These are phyloP conservation scores for Morpho achilles DNA, from an alignment of 2,888 invertebrate species.

Conservation along the genomic window DNA sequence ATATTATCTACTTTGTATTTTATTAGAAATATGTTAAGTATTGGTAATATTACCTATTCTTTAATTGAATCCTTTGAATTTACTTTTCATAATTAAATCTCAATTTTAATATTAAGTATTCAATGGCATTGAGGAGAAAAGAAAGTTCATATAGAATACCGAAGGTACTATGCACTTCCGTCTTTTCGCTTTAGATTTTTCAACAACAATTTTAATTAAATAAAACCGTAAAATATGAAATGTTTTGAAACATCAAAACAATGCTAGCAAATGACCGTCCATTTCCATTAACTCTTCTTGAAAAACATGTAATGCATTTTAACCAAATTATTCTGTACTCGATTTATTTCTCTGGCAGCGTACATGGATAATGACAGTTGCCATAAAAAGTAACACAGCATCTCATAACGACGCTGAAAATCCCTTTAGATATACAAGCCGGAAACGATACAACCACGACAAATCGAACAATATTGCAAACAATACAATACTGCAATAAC, in stretches of 20 bases:
- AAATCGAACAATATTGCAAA: no score
- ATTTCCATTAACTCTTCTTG: conserved; percentile 19
- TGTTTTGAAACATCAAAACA: background rate
- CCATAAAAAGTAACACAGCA: conserved; percentile 20
- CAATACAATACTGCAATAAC: no score
- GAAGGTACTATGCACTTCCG: no score
- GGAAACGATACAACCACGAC: background rate
- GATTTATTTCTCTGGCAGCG: conserved; percentile 15
- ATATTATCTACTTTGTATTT: no score
- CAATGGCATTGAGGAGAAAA: background rate
- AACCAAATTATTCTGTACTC: conserved; percentile 19
- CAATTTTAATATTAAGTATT: background rate
- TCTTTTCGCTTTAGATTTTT: no score
- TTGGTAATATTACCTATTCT: no score
- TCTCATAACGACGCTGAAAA: conserved; percentile 14
- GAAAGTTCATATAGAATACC: background rate
- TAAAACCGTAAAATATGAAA: background rate
- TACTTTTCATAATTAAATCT: no score
- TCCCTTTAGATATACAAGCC: conserved; percentile 10
- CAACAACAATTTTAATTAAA: background rate
- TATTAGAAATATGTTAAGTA: no score
- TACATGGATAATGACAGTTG: conserved; percentile 20
- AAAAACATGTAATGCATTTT: conserved; percentile 15
- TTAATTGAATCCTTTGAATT: no score
- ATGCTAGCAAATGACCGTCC: conserved; percentile 11